These are phyloP conservation scores for Heliconius nattereri DNA, from an alignment of 1,140 invertebrate genomes.

Conservation along the genomic window DNA sequence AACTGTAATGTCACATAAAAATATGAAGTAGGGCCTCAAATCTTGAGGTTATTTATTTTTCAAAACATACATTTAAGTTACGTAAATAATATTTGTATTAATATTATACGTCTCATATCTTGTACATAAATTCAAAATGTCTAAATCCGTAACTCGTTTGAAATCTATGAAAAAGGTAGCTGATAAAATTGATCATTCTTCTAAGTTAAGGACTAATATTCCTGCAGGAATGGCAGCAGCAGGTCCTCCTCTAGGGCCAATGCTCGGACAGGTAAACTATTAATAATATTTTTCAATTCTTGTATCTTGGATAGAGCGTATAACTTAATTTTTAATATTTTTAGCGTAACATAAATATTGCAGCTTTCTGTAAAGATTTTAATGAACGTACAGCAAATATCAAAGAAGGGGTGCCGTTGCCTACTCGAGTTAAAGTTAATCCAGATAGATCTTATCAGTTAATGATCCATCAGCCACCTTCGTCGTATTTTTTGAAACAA, in stretches of 20 bases:
- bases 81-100: conserved; percentile 13
- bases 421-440: conserved; percentile 90
- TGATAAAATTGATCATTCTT: conserved; percentile 88
- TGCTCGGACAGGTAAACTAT: conserved; percentile 90
- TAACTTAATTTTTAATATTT: conserved; percentile 39
- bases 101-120: background rate
- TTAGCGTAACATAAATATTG: conserved; percentile 97
- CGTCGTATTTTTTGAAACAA: conserved; percentile 94
- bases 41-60: conserved; percentile 4
- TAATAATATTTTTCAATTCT: background rate
- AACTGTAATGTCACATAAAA: background rate
- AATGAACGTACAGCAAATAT: conserved; percentile 96
- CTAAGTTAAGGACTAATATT: conserved; percentile 88
- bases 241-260: conserved; percentile 94
- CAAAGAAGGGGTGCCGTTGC: conserved; percentile 95
- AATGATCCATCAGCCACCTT: conserved; percentile 91
- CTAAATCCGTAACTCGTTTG: conserved; percentile 85
- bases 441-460: conserved; percentile 94
- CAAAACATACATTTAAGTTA: conserved; percentile 14
- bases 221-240: conserved; percentile 92
- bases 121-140: conserved; percentile 81
- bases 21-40: background rate
- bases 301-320: background rate
- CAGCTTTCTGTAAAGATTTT: conserved; percentile 98
- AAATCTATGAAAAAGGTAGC: conserved; percentile 85